Evolutionary conservation across 1,140 invertebrate genomes (phyloP), one percentile per base, ranked within the genome.

Genomic region (Cheumatopsyche charites): DNA sequence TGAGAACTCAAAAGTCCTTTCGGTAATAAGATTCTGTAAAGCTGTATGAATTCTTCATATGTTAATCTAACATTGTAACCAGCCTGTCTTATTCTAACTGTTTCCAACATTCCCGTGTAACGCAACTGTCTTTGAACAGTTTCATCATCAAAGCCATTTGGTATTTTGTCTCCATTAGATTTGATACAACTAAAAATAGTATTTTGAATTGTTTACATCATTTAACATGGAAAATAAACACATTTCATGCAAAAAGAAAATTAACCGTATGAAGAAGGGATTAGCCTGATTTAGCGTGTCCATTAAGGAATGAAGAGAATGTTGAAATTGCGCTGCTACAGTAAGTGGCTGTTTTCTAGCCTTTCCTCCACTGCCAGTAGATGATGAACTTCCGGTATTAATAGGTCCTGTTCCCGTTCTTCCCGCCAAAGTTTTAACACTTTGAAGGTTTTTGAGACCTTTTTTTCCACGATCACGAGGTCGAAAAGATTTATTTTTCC

Each of bases 51-150:
- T 82, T 97, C 95, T 76, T 97, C 94, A 80, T 96, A 98, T 0
- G 93, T 92, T 12, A 98, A 85, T 36, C 96, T 85, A 49, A 98
- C 95, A 79, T 96, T 97, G 83, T 97, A 98, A 1, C 96, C 96
- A 7, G 95, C 95, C 80, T 97, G 95, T 61, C 96, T 84, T 63
- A 98, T 98, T 77, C 96, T 85, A 0, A 98, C 96, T 0, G 96
- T 98, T 80, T 98, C 96, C 74, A 98, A 79, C 96, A 98, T 98
- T 61, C 96, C 96, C 0, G 96, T 98, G 82, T 98, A 98, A 0
- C 90, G 83, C 29, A 90, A 81, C 72, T 95, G 94, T 55, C 95
- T 85, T 77, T 96, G 91, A n/a, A 98, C 95, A 0, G 96, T 93
- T 70, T 95, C 94, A 76, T 97, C 94, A 80, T 98, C 95, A 84